Conservation (phyloP, 2,888 invertebrate species). For the Nymphalis c-album region DNA sequence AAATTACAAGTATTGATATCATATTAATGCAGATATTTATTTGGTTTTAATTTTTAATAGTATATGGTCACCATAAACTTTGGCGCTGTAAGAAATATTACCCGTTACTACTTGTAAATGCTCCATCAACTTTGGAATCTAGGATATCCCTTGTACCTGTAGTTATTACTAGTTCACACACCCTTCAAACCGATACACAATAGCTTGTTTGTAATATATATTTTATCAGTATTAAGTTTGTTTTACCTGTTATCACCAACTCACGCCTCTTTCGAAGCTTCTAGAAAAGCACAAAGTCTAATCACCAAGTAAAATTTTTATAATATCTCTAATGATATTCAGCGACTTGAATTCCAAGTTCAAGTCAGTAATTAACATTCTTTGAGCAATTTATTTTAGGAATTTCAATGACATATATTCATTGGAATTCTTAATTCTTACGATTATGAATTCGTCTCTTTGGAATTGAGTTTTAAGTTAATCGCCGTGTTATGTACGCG, state of each 20-base stretch:
- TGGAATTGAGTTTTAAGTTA: constrained; percentile 18
- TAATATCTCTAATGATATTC: constrained; percentile 24
- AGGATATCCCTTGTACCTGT: no score
- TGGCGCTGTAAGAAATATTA: no score
- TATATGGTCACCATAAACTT: no score
- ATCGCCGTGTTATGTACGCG: not conserved
- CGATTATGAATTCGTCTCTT: constrained; percentile 7
- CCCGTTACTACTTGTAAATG: no score
- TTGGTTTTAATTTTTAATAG: no score
- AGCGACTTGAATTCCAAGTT: constrained; percentile 20
- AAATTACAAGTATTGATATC: no score
- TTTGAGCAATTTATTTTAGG: constrained; percentile 30
- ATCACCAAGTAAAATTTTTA: not conserved
- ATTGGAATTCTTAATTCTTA: not conserved
- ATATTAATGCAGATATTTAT: no score
- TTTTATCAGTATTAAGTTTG: not conserved
- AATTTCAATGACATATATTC: constrained; percentile 27
- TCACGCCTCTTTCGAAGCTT: not conserved
- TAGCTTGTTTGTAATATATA: no score
- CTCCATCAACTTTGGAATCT: no score
- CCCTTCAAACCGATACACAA: no score
- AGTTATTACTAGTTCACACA: no score
- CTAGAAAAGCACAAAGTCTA: constrained; percentile 6
- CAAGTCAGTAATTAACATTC: constrained; percentile 26
- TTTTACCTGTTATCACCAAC: not conserved